Evolutionary conservation across 2,888 invertebrate species (phyloP).

Genomic region (Mimachlamys varia): DNA sequence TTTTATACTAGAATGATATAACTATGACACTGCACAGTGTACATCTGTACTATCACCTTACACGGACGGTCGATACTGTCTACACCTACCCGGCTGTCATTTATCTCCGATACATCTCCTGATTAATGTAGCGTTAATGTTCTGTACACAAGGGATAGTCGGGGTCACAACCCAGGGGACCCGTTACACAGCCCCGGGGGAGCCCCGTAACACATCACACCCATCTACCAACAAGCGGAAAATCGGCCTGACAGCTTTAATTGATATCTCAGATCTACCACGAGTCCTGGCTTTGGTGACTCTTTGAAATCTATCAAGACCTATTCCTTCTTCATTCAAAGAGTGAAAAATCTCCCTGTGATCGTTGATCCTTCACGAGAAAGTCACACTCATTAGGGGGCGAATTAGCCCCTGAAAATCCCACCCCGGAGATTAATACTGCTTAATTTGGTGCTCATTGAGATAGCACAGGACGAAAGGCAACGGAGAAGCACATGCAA

Average conservation of each 20-base stretch:
- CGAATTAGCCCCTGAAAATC: background rate
- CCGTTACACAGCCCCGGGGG: background rate
- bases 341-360: conserved; percentile 1
- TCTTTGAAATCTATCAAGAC: conserved; percentile 31
- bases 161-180: background rate
- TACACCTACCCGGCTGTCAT: background rate
- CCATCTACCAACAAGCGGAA: conserved; percentile 21
- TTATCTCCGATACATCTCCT: background rate
- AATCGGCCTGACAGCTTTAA: background rate
- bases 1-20: background rate
- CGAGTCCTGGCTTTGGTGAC: background rate
- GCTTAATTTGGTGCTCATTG: background rate
- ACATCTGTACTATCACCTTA: background rate
- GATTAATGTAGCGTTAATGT: background rate
- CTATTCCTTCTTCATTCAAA: background rate
- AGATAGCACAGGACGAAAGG: background rate
- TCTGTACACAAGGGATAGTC: background rate
- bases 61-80: background rate
- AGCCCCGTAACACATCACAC: background rate
- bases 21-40: background rate
- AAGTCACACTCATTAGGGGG: background rate
- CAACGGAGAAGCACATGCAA: background rate
- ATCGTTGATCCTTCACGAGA: background rate
- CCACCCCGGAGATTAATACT: background rate
- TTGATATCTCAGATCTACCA: conserved; percentile 15